phyloP scores from a whole-genome alignment of 1,140 invertebrate species.

The Bacillus rossius region DNA sequence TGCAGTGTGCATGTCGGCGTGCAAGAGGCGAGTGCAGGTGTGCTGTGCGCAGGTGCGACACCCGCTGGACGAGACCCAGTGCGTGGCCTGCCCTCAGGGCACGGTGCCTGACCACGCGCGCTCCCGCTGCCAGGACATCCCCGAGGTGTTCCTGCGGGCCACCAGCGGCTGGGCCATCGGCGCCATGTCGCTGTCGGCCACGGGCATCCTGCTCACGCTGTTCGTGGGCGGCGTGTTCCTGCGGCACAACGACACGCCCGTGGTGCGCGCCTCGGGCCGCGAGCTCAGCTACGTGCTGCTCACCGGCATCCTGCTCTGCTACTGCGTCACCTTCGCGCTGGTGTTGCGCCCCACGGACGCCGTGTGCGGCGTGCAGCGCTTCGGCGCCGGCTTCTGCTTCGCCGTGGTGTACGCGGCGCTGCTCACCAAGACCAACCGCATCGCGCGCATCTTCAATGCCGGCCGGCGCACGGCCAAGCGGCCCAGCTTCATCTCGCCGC shows the following conservation, averaged over 20 bases:
- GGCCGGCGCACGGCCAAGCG: constrained; percentile 81
- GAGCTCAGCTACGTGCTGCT: constrained; percentile 86
- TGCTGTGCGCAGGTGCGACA: constrained; percentile 60
- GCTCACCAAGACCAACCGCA: constrained; percentile 88
- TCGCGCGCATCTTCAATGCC: constrained; percentile 85
- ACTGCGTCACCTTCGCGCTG: constrained; percentile 78
- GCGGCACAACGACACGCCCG: constrained; percentile 77
- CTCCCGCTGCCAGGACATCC: constrained; percentile 68
- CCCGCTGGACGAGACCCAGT: constrained; percentile 72
- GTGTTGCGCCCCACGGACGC: constrained; percentile 69
- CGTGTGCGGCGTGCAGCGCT: constrained; percentile 70
- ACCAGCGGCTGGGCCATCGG: constrained; percentile 85
- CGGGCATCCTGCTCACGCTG: constrained; percentile 69
- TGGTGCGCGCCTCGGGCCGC: constrained; percentile 83
- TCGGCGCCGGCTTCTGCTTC: constrained; percentile 84
- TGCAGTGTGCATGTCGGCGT: no score
- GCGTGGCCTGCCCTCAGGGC: constrained; percentile 73
- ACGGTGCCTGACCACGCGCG: constrained; percentile 72
- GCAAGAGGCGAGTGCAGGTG: no score
- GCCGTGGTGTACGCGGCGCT: constrained; percentile 88
- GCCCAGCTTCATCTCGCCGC: constrained; percentile 88
- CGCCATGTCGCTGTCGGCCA: constrained; percentile 73
- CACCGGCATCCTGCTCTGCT: constrained; percentile 84
- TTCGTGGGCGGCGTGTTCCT: constrained; percentile 62
- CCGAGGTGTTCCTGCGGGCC: constrained; percentile 71